Evolutionary conservation across 2,113 vertebrate genomes (phyloP).

Genomic region (Cinclus cinclus): DNA sequence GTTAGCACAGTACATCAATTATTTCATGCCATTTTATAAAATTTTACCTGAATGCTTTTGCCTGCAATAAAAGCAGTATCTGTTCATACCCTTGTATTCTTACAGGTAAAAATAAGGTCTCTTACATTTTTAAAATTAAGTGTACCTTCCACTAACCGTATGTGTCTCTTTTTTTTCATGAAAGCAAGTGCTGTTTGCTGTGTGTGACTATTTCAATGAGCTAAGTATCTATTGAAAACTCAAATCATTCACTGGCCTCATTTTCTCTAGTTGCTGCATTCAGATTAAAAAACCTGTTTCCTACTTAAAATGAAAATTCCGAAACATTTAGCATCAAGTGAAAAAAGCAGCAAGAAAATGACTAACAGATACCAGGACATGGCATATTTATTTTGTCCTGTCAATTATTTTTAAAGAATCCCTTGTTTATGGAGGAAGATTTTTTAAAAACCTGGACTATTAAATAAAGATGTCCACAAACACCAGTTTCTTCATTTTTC

Average conservation of each 20-base stretch:
- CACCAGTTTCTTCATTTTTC: conserved; percentile 52
- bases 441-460: conserved; percentile 3
- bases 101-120: conserved; percentile 22
- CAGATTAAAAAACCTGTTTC: conserved; percentile 72
- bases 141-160: conserved; percentile 37
- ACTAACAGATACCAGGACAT: conserved; percentile 16
- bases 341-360: conserved; percentile 53
- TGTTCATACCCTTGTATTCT: conserved; percentile 4
- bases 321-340: conserved; percentile 40
- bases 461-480: conserved; percentile 44
- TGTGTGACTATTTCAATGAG: conserved; percentile 39
- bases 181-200: conserved; percentile 49
- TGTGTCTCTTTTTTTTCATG: not conserved
- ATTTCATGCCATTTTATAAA: not conserved
- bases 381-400: conserved; percentile 65
- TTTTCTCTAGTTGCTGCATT: conserved; percentile 59
- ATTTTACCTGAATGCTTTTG: conserved; percentile 18
- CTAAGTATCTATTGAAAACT: conserved; percentile 56
- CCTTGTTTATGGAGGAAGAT: conserved; percentile 49
- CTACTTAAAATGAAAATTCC: conserved; percentile 69
- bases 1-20: not conserved
- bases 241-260: conserved; percentile 58
- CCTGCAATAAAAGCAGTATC: conserved; percentile 33
- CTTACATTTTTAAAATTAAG: conserved; percentile 43
- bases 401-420: conserved; percentile 75